Percentiles rank a stretch among this genome's conserved stretches.
Conservation (phyloP, 2,113 vertebrate species). For the Myotis lucifugus region DNA sequence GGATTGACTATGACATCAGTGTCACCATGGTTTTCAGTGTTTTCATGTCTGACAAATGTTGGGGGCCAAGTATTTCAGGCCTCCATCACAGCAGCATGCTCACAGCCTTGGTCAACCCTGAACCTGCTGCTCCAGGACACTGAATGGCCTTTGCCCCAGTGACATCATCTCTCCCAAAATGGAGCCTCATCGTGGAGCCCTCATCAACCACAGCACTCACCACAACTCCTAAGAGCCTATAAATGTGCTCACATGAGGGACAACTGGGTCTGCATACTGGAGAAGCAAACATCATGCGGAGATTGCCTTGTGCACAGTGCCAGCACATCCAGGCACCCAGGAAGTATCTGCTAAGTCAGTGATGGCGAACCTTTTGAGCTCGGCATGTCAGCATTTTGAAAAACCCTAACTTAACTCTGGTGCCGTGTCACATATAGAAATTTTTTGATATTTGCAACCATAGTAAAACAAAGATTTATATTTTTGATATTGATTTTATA, state of each 20-base stretch:
- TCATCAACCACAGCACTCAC: background rate
- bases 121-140: background rate
- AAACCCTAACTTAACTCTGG: too few species aligned
- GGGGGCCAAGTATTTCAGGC: background rate
- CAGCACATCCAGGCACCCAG: fast-evolving
- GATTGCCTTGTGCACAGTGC: background rate
- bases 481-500: too few species aligned
- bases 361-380: too few species aligned
- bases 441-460: too few species aligned
- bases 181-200: too few species aligned
- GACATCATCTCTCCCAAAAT: background rate
- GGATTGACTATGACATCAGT: background rate
- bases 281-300: background rate
- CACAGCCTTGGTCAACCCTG: background rate
- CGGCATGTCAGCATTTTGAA: too few species aligned
- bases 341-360: too few species aligned
- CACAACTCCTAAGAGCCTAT: background rate
- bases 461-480: too few species aligned
- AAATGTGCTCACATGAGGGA: background rate
- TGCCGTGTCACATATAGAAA: too few species aligned
- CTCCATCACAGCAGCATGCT: background rate
- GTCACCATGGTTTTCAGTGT: background rate
- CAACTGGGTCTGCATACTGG: background rate
- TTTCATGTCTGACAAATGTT: background rate
- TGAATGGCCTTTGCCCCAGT: background rate